Conservation (phyloP, 2,797 vertebrate genomes). For the Typhlichthys eigenmanni region DNA sequence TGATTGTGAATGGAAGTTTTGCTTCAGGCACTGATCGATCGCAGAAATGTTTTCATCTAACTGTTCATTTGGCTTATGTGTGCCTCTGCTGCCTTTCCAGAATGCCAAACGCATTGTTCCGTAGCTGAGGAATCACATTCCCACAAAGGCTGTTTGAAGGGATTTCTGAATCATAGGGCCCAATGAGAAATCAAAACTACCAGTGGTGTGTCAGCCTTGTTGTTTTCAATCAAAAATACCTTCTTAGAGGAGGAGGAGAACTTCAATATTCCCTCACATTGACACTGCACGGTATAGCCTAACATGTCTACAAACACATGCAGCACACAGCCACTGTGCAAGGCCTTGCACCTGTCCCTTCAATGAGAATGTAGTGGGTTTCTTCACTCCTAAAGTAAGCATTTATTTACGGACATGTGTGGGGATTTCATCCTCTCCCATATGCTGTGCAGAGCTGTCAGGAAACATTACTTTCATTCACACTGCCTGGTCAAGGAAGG, state of each 20-base stretch:
- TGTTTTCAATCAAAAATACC: conserved; percentile 63
- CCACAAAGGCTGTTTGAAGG: conserved; percentile 63
- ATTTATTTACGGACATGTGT: conserved; percentile 68
- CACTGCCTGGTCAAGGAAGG: conserved; percentile 41
- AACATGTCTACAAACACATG: neutral
- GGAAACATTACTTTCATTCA: conserved; percentile 58
- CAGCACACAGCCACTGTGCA: neutral
- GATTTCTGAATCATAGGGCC: conserved; percentile 49
- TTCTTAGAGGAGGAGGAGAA: conserved; percentile 21
- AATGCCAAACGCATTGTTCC: conserved; percentile 65
- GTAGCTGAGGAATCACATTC: conserved; percentile 61
- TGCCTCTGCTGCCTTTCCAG: conserved; percentile 52
- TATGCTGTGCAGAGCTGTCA: conserved; percentile 59
- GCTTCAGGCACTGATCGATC: conserved; percentile 73
- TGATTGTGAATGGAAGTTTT: conserved; percentile 72
- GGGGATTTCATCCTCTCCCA: conserved; percentile 52
- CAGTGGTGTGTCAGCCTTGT: conserved; percentile 43
- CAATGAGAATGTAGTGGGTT: conserved; percentile 59
- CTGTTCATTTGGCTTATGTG: conserved; percentile 64
- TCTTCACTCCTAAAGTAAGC: conserved; percentile 61
- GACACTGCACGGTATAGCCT: conserved; percentile 13
- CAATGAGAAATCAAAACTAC: conserved; percentile 39
- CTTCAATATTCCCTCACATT: conserved; percentile 17
- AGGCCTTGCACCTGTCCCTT: conserved; percentile 24
- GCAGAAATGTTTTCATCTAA: conserved; percentile 70